phyloP scores from a whole-genome alignment of 1,140 invertebrate genomes.

The Choristoneura fumiferana region DNA sequence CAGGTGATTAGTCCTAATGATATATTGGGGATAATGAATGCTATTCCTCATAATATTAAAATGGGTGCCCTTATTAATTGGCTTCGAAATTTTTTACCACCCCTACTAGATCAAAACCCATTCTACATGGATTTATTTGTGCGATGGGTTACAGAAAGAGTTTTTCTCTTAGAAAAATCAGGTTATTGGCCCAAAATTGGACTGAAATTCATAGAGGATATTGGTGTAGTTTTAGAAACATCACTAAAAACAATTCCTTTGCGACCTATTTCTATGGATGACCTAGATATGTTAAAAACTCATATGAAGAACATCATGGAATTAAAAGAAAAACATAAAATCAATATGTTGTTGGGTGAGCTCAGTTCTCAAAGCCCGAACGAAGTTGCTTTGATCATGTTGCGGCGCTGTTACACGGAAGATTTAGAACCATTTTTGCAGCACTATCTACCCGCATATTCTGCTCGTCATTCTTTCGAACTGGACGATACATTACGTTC shows the following conservation, averaged over 20 bases:
- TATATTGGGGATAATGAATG: constrained; percentile 53
- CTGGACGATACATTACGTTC: constrained; percentile 56
- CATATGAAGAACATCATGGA: constrained; percentile 62
- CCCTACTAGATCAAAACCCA: constrained; percentile 60
- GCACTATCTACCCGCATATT: constrained; percentile 56
- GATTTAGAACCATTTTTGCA: constrained; percentile 61
- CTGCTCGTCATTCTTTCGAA: constrained; percentile 57
- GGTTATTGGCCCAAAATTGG: constrained; percentile 71
- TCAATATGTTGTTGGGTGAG: constrained; percentile 66
- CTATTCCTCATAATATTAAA: constrained; percentile 62
- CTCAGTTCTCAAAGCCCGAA: constrained; percentile 56
- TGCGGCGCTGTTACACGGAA: constrained; percentile 67
- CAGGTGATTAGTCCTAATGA: constrained; percentile 38
- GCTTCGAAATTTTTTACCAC: constrained; percentile 61
- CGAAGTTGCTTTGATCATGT: constrained; percentile 65
- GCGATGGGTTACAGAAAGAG: constrained; percentile 63
- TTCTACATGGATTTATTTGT: constrained; percentile 69
- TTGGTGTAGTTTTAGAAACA: constrained; percentile 53
- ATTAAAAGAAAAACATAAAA: constrained; percentile 69
- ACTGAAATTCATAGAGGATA: constrained; percentile 63
- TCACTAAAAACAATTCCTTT: constrained; percentile 61
- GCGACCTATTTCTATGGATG: constrained; percentile 64
- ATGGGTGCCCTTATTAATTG: constrained; percentile 62
- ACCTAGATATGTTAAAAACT: constrained; percentile 58
- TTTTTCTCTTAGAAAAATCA: constrained; percentile 65